Percentiles rank a stretch among this genome's conserved stretches.
These are phyloP conservation scores for Romanogobio albipinnatus DNA, from an alignment of 2,113 vertebrate genomes.

Conservation along the genomic window DNA sequence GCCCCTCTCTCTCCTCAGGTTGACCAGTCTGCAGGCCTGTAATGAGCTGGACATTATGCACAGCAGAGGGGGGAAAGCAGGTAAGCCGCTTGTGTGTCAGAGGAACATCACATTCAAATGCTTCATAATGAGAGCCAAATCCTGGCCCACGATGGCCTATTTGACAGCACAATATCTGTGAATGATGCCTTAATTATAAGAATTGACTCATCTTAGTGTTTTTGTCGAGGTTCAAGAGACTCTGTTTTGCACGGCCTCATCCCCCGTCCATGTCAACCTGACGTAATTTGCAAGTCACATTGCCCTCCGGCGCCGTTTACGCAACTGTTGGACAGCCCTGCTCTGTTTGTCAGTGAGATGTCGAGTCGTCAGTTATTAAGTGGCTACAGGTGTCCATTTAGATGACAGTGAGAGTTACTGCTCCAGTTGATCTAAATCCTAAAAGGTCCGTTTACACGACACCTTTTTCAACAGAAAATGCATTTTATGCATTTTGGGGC, in stretches of 20 bases:
- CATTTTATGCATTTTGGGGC: too few relatives aligned
- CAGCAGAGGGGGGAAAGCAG: constrained; percentile 42
- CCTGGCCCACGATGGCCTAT: constrained; percentile 40
- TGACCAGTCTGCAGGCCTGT: constrained; percentile 51
- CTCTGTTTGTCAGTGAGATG: constrained; percentile 13
- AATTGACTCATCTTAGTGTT: constrained; percentile 60
- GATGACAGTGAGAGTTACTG: background rate
- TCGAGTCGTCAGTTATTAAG: constrained; percentile 6
- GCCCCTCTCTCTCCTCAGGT: constrained; percentile 40
- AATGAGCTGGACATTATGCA: constrained; percentile 63
- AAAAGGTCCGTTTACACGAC: too few relatives aligned
- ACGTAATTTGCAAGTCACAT: constrained; percentile 43
- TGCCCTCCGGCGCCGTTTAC: background rate
- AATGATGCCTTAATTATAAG: constrained; percentile 55
- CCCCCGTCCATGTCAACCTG: constrained; percentile 45
- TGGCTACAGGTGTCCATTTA: background rate
- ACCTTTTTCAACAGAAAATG: too few relatives aligned
- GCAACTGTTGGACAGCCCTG: constrained; percentile 18
- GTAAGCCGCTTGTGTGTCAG: constrained; percentile 52
- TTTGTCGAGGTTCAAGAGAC: constrained; percentile 57
- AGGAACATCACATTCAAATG: constrained; percentile 51
- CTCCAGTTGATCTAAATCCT: constrained; percentile 26
- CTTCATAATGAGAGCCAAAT: constrained; percentile 53
- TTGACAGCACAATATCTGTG: constrained; percentile 49
- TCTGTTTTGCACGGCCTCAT: constrained; percentile 51